Evolutionary conservation across 2,888 invertebrate genomes (phyloP).

Genomic region (Ptychoptera albimana): DNA sequence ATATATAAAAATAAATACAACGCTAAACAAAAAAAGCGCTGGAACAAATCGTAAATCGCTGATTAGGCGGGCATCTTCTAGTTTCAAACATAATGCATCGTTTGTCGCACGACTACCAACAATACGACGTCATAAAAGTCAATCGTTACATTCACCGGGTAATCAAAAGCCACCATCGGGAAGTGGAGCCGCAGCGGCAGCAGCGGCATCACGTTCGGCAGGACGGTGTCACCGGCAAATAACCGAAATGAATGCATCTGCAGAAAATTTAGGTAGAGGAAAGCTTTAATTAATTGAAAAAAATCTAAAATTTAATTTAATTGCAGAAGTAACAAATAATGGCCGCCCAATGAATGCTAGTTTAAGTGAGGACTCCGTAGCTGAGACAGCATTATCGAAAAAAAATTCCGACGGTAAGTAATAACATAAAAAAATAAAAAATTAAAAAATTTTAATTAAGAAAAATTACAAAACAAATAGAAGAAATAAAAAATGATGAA

Average conservation of each 20-base stretch:
- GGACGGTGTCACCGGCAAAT: slow-evolving; percentile 44
- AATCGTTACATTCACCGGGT: slow-evolving; percentile 58
- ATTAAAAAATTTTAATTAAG: too few species aligned
- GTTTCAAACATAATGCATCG: slow-evolving; percentile 86
- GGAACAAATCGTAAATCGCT: slow-evolving; percentile 21
- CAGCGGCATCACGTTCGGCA: slow-evolving; percentile 16
- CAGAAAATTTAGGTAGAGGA: slow-evolving; percentile 52
- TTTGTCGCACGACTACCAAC: slow-evolving; percentile 84
- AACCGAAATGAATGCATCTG: slow-evolving; percentile 55
- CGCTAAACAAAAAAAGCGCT: slow-evolving; percentile 12
- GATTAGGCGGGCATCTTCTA: slow-evolving; percentile 55
- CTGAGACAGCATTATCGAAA: slow-evolving; percentile 64
- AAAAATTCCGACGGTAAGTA: slow-evolving; percentile 73
- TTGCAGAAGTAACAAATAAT: slow-evolving; percentile 33
- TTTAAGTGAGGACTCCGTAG: slow-evolving; percentile 68
- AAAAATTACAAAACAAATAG: too few species aligned
- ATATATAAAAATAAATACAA: neutral
- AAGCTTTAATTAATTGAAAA: neutral
- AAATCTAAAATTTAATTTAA: neutral
- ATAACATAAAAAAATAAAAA: slow-evolving; percentile 10
- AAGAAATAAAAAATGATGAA: too few species aligned
- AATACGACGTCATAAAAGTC: slow-evolving; percentile 66
- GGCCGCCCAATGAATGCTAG: slow-evolving; percentile 47
- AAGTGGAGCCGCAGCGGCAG: slow-evolving; percentile 8
- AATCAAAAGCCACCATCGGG: slow-evolving; percentile 20